Evolutionary conservation across 2,797 vertebrate genomes (phyloP).

Genomic region (Distichodus sexfasciatus): DNA sequence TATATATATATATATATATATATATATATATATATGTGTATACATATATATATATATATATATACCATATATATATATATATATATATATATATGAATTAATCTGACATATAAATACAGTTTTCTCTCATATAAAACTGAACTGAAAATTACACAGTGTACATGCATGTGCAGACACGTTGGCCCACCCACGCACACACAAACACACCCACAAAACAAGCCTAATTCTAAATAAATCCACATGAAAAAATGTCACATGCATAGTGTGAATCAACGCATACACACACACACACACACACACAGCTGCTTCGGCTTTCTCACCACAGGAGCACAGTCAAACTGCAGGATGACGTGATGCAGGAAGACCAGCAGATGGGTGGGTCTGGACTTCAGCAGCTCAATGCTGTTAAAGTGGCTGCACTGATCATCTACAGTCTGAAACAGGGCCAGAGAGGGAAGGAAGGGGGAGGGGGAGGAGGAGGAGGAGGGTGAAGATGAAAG

Average conservation of each 20-base stretch:
- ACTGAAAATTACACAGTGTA: too few species aligned
- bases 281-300: not conserved
- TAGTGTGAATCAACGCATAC: not conserved
- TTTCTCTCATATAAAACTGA: too few species aligned
- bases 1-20: too few species aligned
- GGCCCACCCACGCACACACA: not conserved
- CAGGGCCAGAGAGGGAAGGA: not conserved
- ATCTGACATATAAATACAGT: too few species aligned
- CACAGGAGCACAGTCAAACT: constrained; percentile 87
- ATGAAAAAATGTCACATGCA: too few species aligned
- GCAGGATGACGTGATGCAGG: constrained; percentile 86
- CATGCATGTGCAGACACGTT: not conserved
- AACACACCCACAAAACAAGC: not conserved
- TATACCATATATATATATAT: too few species aligned
- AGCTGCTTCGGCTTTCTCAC: constrained; percentile 67
- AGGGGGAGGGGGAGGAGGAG: not conserved
- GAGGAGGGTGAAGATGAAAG: not conserved
- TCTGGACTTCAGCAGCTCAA: constrained; percentile 75
- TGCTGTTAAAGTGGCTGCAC: constrained; percentile 74
- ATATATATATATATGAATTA: too few species aligned
- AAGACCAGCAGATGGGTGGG: constrained; percentile 87
- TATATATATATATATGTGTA: too few species aligned
- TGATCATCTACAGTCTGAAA: constrained; percentile 76
- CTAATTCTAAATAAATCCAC: not conserved
- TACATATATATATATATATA: too few species aligned